These are phyloP conservation scores for Lophura nycthemera DNA, from an alignment of 2,113 vertebrate genomes.

Conservation along the genomic window DNA sequence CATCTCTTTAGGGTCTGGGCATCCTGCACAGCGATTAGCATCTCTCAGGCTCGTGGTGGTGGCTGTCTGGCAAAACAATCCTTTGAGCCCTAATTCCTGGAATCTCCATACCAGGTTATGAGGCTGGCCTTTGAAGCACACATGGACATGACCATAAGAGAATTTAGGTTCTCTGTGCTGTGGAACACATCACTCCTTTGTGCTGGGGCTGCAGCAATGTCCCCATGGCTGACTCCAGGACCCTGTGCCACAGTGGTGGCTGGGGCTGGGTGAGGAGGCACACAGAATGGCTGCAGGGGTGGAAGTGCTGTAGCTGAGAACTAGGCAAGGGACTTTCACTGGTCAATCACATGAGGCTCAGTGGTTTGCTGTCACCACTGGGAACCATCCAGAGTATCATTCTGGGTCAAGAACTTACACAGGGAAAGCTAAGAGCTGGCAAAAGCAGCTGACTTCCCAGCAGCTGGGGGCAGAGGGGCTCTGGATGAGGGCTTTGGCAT, in stretches of 20 bases:
- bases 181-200: neutral
- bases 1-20: neutral
- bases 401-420: neutral
- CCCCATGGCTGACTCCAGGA: neutral
- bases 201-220: neutral
- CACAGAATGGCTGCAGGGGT: neutral
- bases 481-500: neutral
- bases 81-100: neutral
- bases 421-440: neutral
- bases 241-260: accelerated
- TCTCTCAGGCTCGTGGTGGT: neutral
- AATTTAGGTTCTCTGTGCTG: accelerated
- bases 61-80: neutral
- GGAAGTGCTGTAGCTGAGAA: neutral
- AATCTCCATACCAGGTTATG: neutral
- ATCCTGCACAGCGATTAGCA: neutral
- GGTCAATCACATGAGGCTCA: constrained; percentile 11
- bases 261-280: neutral
- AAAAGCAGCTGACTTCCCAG: neutral
- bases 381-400: neutral
- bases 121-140: neutral
- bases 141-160: neutral
- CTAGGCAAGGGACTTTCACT: neutral
- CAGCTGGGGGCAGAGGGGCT: neutral
- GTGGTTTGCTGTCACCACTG: neutral